Evolutionary conservation across 2,797 vertebrate genomes (phyloP).

Genomic region (Ceyx erithaca): DNA sequence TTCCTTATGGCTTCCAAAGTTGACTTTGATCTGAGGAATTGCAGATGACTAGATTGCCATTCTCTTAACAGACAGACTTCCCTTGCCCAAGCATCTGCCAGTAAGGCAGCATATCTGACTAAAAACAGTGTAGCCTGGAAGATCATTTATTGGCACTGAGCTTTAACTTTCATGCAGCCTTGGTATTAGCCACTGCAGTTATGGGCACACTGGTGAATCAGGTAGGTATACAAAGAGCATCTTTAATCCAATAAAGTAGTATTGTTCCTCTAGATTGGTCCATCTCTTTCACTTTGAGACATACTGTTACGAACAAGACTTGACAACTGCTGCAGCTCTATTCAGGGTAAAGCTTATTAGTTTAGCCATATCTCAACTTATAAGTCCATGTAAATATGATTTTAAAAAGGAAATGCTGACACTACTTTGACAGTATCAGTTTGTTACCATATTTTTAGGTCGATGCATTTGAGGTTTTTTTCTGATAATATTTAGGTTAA

Average conservation of each 20-base stretch:
- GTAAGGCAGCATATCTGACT: background rate
- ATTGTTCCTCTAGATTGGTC: background rate
- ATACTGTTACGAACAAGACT: background rate
- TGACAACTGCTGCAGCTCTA: background rate
- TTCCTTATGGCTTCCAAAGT: background rate
- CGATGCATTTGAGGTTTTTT: conserved; percentile 22
- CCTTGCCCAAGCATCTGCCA: background rate
- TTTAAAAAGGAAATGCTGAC: conserved; percentile 28
- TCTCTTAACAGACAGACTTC: background rate
- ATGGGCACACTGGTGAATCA: background rate
- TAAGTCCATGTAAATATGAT: conserved; percentile 28
- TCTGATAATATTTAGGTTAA: background rate
- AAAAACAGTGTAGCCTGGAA: background rate
- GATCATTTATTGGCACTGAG: background rate
- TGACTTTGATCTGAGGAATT: background rate
- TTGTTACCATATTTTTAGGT: conserved; percentile 42
- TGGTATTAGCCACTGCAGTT: background rate
- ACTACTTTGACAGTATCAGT: background rate
- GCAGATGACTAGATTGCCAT: background rate
- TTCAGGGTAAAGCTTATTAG: conserved; percentile 24
- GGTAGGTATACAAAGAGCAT: background rate
- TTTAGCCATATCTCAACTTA: conserved; percentile 35
- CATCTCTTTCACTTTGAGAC: background rate
- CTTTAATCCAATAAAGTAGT: background rate
- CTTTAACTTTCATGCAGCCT: background rate